A percentile compares a stretch with the other conserved stretches of the same genome.
These are phyloP conservation scores for Halocynthia aurantium DNA, from an alignment of 23 tunicate genomes.

Conservation along the genomic window DNA sequence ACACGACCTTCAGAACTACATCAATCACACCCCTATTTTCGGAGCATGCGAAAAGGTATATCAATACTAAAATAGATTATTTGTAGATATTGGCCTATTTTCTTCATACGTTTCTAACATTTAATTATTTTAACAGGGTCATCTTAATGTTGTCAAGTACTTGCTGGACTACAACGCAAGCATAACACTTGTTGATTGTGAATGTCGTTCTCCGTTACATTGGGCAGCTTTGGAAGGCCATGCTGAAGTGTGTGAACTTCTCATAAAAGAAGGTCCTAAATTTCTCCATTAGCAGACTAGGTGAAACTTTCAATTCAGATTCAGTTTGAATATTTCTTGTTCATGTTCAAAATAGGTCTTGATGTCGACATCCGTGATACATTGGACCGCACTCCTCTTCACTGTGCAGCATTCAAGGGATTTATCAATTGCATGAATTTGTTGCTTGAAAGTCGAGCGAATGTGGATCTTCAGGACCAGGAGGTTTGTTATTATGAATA, in stretches of 20 bases:
- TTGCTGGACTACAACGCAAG: constrained; percentile 79
- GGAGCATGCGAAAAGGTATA: constrained; percentile 83
- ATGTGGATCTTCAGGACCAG: constrained; percentile 88
- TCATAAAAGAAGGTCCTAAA: constrained; percentile 64
- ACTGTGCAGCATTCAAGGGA: constrained; percentile 83
- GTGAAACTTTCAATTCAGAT: too few species aligned
- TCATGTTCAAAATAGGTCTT: constrained; percentile 20
- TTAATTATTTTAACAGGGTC: constrained; percentile 39
- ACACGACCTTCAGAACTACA: constrained; percentile 69
- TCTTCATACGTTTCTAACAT: not conserved
- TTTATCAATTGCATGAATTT: constrained; percentile 87
- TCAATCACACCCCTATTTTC: constrained; percentile 79
- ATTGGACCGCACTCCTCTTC: constrained; percentile 59
- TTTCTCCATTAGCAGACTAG: too few species aligned
- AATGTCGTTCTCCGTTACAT: constrained; percentile 65
- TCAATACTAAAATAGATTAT: not conserved
- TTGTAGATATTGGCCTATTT: not conserved
- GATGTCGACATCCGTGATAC: constrained; percentile 62
- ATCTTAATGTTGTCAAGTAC: constrained; percentile 54
- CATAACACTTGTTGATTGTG: constrained; percentile 39
- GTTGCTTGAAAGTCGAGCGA: constrained; percentile 74
- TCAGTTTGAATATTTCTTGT: too few species aligned
- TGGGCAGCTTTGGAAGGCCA: constrained; percentile 96
- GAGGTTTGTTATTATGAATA: constrained; percentile 22
- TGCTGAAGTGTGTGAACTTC: constrained; percentile 87